Conservation (phyloP, 2,113 vertebrate species). For the Lepidiolamprologus cunningtoni region DNA sequence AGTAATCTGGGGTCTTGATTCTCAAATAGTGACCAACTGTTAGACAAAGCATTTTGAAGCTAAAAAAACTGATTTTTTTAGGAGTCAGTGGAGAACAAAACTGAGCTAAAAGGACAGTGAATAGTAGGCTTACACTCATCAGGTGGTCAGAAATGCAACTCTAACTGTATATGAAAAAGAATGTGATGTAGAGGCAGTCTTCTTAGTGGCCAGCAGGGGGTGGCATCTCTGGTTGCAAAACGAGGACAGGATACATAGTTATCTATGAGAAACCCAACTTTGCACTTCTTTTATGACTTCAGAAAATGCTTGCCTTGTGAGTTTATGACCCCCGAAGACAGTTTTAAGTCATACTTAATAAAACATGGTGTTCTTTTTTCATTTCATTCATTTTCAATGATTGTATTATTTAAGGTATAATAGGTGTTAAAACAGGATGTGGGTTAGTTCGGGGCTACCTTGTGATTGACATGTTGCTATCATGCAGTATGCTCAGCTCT, state of each 20-base stretch:
- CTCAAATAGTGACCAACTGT: background rate
- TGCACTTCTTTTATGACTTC: background rate
- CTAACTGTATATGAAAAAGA: background rate
- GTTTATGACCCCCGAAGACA: background rate
- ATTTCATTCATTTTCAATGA: background rate
- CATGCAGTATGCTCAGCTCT: background rate
- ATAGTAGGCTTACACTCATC: background rate
- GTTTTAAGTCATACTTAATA: background rate
- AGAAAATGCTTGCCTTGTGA: background rate
- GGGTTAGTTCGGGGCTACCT: background rate
- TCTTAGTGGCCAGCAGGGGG: background rate
- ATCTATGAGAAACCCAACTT: background rate
- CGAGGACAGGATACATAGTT: background rate
- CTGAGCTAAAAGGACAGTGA: background rate
- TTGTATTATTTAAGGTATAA: background rate
- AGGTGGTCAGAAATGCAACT: background rate
- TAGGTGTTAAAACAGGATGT: background rate
- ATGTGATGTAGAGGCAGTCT: background rate
- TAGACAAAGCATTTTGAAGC: background rate
- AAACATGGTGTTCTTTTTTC: background rate
- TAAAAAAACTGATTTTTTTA: background rate
- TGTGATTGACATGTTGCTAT: background rate
- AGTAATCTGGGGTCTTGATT: background rate
- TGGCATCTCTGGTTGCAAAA: background rate
- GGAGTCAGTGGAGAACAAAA: background rate